Base-by-base conservation (phyloP, 2,113 vertebrate species). In the Petromus typicus region DNA sequence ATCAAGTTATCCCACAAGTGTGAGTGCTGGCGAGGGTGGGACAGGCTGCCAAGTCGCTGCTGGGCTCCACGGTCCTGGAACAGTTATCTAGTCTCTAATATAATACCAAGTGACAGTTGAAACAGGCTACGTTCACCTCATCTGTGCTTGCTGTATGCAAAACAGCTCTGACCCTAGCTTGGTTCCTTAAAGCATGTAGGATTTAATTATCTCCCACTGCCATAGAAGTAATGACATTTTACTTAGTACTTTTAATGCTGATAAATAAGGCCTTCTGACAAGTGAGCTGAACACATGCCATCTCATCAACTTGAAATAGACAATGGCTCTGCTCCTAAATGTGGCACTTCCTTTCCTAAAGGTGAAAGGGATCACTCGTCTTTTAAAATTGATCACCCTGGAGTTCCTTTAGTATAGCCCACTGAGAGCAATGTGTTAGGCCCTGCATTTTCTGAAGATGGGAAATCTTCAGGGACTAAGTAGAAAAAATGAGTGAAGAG, bases 61-160 rank as follows among this genome's bases (percentile, higher is more conserved):
- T 92, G 96, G 91, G 97, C 75, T 89, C 92, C 86, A 81, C 43
- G 23, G 95, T 86, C 96, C 97, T 61, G 83, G 80, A 92, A 23
- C 89, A 89, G 96, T 98, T 96, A 96, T 93, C 97, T 96, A 95
- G 97, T 92, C 91, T 96, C 82, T 95, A 95, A 86, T 96, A 96
- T 97, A 98, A 98, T 97, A 95, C 51, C 94, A 95, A 97, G 95
- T 98, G 97, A 98, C 98, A 98, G 96, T 95, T 97, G 81, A 98
- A 98, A 98, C 95, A 97, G 96, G 86, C 96, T 76, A 94, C 95
- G 86, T 97, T 95, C 98, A 98, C 97, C 96, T 98, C 95, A 98
- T 97, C 96, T 96, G 84, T 81, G 64, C 81, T 37, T 91, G 93
- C 96, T 97, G 40, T 98, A 98, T 97, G 97, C 97, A 98, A 98